A percentile compares a stretch with the other conserved stretches of the same genome.
Evolutionary conservation across 53 echinoderm and acorn worm genomes (phyloP).

Genomic region (Zoroaster sp.): DNA sequence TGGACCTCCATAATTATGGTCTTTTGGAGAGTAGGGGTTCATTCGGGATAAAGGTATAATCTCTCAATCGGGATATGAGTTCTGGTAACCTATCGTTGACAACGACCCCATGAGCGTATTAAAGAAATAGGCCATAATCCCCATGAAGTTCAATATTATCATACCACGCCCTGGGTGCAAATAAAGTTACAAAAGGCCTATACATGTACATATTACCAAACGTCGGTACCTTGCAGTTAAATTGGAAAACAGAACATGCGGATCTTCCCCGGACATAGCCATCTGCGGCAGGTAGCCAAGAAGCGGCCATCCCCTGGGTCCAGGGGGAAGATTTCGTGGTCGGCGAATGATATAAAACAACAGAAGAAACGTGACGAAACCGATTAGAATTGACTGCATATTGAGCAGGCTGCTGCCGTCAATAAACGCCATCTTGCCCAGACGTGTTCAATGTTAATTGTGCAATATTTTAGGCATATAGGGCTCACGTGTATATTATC

Average conservation of each 20-base stretch:
- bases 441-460: too few relatives aligned
- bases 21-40: too few relatives aligned
- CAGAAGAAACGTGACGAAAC: neutral
- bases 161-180: neutral
- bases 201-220: neutral
- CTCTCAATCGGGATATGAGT: too few relatives aligned
- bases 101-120: too few relatives aligned
- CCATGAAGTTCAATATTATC: neutral
- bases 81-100: too few relatives aligned
- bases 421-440: neutral
- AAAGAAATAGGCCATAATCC: too few relatives aligned
- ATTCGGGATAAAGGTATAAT: too few relatives aligned
- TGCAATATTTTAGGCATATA: too few relatives aligned
- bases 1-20: too few relatives aligned
- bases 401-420: neutral
- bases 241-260: neutral
- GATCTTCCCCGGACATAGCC: neutral
- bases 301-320: conserved; percentile 14
- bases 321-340: conserved; percentile 18
- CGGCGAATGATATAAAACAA: neutral
- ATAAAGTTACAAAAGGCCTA: too few relatives aligned
- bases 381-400: neutral
- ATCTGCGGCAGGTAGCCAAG: conserved; percentile 28
- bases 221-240: neutral
- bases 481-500: too few relatives aligned